phyloP scores from a whole-genome alignment of 2,113 vertebrate genomes.

The Athene noctua region DNA sequence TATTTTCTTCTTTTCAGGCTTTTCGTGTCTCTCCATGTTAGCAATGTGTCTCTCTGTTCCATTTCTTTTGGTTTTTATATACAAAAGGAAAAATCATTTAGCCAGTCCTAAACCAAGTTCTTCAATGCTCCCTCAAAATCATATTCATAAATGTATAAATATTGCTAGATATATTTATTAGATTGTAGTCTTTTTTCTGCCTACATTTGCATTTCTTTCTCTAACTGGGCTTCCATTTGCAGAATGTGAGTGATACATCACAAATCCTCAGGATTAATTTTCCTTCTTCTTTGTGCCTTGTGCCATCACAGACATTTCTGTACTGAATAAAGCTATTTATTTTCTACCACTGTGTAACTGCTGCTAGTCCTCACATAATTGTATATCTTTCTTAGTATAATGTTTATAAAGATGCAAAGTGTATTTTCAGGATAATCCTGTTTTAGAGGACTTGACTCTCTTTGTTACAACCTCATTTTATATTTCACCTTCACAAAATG shows the following conservation, averaged over 20 bases:
- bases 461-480: background rate
- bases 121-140: background rate
- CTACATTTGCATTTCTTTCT: background rate
- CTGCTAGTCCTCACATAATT: background rate
- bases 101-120: background rate
- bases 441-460: background rate
- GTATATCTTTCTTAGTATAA: background rate
- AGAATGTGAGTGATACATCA: background rate
- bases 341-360: background rate
- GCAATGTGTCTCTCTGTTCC: background rate
- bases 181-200: background rate
- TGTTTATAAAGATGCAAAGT: background rate
- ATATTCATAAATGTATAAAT: background rate
- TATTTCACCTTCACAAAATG: background rate
- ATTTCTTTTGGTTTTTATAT: background rate
- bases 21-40: background rate
- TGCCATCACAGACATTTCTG: background rate
- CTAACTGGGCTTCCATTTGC: background rate
- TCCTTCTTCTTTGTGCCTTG: background rate
- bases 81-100: background rate
- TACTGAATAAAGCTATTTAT: background rate
- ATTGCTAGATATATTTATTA: background rate
- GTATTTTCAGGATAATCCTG: background rate
- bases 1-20: background rate
- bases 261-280: background rate